These are phyloP conservation scores for Meloidogyne floridensis DNA, from an alignment of 1,140 invertebrate genomes.

Conservation along the genomic window DNA sequence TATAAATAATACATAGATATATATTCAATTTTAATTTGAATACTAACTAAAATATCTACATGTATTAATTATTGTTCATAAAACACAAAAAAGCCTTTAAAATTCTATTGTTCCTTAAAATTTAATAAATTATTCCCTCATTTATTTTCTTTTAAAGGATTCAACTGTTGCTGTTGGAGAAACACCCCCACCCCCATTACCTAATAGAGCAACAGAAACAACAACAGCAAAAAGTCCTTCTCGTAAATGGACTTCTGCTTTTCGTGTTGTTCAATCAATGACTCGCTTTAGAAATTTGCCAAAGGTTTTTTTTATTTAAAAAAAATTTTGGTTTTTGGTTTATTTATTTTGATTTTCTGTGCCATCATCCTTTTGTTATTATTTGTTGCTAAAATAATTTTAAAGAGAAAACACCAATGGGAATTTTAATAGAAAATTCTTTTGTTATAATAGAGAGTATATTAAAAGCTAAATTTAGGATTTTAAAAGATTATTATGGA, in stretches of 20 bases:
- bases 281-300: conserved; percentile 51
- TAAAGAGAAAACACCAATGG: not conserved
- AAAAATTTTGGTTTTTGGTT: not conserved
- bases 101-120: too few species aligned
- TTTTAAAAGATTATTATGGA: too few species aligned
- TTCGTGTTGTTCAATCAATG: conserved; percentile 44
- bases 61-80: too few species aligned
- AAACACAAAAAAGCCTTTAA: too few species aligned
- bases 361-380: not conserved
- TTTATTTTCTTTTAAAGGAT: not conserved
- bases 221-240: not conserved
- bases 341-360: not conserved
- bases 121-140: too few species aligned
- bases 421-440: not conserved
- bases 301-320: conserved; percentile 12
- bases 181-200: not conserved
- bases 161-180: not conserved
- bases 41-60: too few species aligned
- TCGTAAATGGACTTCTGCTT: conserved; percentile 50
- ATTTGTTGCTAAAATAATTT: not conserved
- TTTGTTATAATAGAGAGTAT: not conserved
- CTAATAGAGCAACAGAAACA: not conserved
- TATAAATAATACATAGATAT: too few species aligned
- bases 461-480: too few species aligned
- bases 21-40: too few species aligned